A percentile compares a stretch with the other conserved stretches of the same genome.
Evolutionary conservation across 2,888 invertebrate species (phyloP).

Genomic region (Aphodius sticticus): DNA sequence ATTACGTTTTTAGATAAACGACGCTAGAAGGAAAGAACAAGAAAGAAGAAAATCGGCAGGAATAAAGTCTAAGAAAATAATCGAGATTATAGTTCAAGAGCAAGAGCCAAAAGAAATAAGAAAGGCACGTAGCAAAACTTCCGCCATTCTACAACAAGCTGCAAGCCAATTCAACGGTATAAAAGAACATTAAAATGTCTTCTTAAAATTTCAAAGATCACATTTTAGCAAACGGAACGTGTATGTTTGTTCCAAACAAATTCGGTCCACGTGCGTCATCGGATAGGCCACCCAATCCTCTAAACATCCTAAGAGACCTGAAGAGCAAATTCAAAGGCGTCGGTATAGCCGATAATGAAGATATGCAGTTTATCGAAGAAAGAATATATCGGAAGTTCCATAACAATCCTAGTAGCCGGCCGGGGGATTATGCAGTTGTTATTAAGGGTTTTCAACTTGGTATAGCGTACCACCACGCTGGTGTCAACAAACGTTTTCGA

Average conservation of each 20-base stretch:
- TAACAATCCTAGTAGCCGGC: neutral
- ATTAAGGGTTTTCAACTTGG: conserved; percentile 40
- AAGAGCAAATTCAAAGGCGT: conserved; percentile 30
- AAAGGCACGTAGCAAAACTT: neutral
- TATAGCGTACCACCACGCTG: conserved; percentile 53
- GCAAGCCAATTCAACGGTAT: neutral
- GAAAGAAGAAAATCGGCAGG: too few species aligned
- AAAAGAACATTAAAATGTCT: neutral
- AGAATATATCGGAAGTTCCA: conserved; percentile 32
- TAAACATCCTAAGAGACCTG: neutral
- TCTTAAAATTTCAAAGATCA: neutral
- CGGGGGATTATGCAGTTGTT: neutral
- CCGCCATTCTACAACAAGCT: neutral
- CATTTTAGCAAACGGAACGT: neutral
- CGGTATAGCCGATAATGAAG: conserved; percentile 38
- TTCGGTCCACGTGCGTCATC: neutral
- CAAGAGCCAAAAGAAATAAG: too few species aligned
- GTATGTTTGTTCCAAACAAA: neutral
- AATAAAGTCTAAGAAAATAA: too few species aligned
- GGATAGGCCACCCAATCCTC: neutral
- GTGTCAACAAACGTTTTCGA: conserved; percentile 51
- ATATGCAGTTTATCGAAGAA: conserved; percentile 41
- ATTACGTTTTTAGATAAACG: too few species aligned
- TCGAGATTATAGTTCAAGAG: too few species aligned
- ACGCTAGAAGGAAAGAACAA: too few species aligned